A percentile compares a stretch with the other conserved stretches of the same genome.
phyloP scores from a whole-genome alignment of 2,113 vertebrate genomes.

The Dipodomys stephensi region DNA sequence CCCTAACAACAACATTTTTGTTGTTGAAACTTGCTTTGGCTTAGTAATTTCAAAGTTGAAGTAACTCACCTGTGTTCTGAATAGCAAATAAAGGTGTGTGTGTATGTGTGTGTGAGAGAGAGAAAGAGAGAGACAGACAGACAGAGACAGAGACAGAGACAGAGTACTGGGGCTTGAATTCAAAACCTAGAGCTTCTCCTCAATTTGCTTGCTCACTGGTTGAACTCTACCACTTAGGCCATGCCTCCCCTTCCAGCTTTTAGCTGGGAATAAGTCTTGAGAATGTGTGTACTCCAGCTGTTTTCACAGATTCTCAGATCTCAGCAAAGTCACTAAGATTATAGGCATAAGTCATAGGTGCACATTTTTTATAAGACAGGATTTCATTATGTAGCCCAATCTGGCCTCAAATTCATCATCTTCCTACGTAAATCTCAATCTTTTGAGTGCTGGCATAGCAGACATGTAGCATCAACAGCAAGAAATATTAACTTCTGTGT shows the following conservation, averaged over 20 bases:
- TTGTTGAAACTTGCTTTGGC: not conserved
- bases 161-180: too few species aligned
- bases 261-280: too few species aligned
- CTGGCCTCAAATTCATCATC: not conserved
- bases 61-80: constrained; percentile 40
- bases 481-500: constrained; percentile 9
- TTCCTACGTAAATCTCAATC: not conserved
- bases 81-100: not conserved
- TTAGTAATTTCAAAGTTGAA: constrained; percentile 31
- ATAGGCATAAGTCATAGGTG: too few species aligned
- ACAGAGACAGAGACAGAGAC: too few species aligned
- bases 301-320: too few species aligned
- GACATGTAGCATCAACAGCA: not conserved
- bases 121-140: too few species aligned
- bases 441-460: not conserved
- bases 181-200: too few species aligned
- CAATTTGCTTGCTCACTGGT: too few species aligned
- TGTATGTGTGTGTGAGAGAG: not conserved
- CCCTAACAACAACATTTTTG: not conserved
- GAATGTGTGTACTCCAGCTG: too few species aligned
- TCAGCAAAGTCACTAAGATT: too few species aligned
- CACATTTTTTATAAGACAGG: not conserved
- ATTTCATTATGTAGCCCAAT: not conserved
- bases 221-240: too few species aligned
- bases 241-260: too few species aligned